These are phyloP conservation scores for Polyploca ridens DNA, from an alignment of 2,888 invertebrate genomes.

Conservation along the genomic window DNA sequence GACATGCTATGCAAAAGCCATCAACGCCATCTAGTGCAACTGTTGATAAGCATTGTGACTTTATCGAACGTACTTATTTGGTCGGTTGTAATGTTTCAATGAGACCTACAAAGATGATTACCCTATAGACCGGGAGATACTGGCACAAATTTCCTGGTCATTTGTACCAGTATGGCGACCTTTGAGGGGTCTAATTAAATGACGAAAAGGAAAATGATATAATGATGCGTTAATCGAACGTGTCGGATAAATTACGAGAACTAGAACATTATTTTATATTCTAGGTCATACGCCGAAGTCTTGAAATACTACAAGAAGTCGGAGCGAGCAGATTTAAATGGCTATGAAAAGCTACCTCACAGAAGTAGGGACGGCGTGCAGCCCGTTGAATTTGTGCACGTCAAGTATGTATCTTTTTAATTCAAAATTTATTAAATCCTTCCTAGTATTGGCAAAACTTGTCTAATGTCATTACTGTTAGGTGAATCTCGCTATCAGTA, in stretches of 20 bases:
- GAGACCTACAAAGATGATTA: too few species aligned
- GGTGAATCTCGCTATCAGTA: neutral
- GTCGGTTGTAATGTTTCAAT: neutral
- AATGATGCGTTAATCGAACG: too few species aligned
- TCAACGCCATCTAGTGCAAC: neutral
- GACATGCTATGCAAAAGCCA: too few species aligned
- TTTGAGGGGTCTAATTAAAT: too few species aligned
- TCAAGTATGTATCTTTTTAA: slow-evolving; percentile 55
- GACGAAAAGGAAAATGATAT: too few species aligned
- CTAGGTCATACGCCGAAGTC: slow-evolving; percentile 85
- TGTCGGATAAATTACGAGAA: too few species aligned
- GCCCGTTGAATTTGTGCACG: slow-evolving; percentile 85
- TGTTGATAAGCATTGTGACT: neutral
- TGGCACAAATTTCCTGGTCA: too few species aligned
- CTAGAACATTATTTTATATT: slow-evolving; percentile 27
- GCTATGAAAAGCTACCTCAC: slow-evolving; percentile 77
- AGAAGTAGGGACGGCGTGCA: slow-evolving; percentile 86
- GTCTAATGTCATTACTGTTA: neutral
- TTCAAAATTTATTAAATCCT: neutral
- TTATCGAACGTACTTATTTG: neutral
- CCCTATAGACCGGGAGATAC: too few species aligned
- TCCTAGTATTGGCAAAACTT: too few species aligned
- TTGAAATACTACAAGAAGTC: slow-evolving; percentile 86
- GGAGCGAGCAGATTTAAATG: slow-evolving; percentile 79
- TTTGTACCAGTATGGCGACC: too few species aligned